Evolutionary conservation across 2,113 vertebrate genomes (phyloP).

Genomic region (Gobius niger): DNA sequence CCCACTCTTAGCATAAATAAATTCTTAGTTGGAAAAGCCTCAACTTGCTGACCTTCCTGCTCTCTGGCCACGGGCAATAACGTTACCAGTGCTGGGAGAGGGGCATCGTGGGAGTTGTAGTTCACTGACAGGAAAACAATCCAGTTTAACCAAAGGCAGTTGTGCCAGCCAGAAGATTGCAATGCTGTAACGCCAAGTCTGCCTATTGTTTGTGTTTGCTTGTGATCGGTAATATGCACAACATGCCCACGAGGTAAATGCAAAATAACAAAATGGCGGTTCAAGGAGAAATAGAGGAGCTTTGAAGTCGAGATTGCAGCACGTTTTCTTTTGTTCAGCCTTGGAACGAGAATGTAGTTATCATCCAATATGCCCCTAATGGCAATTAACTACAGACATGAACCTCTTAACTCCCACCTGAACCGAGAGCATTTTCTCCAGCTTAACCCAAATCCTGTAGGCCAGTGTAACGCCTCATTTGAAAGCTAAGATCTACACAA

Average conservation of each 20-base stretch:
- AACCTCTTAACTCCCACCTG: too few species aligned
- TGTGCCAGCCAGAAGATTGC: conserved; percentile 26
- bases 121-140: conserved; percentile 44
- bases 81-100: conserved; percentile 33
- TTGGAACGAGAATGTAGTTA: too few species aligned
- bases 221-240: neutral
- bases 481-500: too few species aligned
- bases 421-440: too few species aligned
- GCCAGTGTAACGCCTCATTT: too few species aligned
- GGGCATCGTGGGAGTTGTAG: conserved; percentile 46
- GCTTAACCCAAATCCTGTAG: too few species aligned
- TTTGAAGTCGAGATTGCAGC: too few species aligned
- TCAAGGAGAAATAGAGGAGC: too few species aligned
- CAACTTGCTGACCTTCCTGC: conserved; percentile 32
- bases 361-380: conserved; percentile 36
- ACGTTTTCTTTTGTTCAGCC: too few species aligned
- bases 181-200: conserved; percentile 50
- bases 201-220: conserved; percentile 14
- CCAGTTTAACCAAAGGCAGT: conserved; percentile 48
- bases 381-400: conserved; percentile 69
- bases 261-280: neutral
- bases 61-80: conserved; percentile 44
- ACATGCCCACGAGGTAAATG: neutral
- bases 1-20: neutral
- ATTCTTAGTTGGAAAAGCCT: conserved; percentile 15